Evolutionary conservation across 2,888 invertebrate genomes (phyloP), one percentile per base, ranked within the genome.

Genomic region (Drosophila planitibia): DNA sequence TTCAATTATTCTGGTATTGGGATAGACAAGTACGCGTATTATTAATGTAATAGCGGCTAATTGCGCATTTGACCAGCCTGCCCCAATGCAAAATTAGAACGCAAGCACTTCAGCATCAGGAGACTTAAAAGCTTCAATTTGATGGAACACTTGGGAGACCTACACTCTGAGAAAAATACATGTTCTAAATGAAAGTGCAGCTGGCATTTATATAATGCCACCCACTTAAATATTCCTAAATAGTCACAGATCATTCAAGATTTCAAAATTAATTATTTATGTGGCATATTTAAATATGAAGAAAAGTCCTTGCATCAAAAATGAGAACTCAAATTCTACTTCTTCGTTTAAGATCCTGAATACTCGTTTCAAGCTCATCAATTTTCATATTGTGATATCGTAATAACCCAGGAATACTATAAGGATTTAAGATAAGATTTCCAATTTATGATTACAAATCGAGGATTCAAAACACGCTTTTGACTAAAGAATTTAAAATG

Each of bases 1-100:
- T 78, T 79, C 79, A 79, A 79, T 81, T 82, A 78, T 75, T 70
- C 39, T 60, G 59, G 57, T 44, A 76, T 74, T 64, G 72, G 47
- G 67, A 44, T 57, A 68, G 74, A 70, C 89, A 82, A 89, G 85
- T 89, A 85, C 87, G 76, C 74, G 83, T 85, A 89, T 87, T 86
- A 89, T 86, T 86, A 89, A 74, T 86, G 86, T 86, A 86, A 86
- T 86, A 87, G 86, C 74, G 88, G 88, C 90, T 89, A 89, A 86
- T 86, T 88, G 90, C 83, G 88, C 79, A 86, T 86, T 86, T 82
- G 82, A 30, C 51, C 59, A 73, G 70, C 67, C 74, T 63, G 71
- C 52, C 76, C 64, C 76, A 82, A 79, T 73, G 83, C 76, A 22
- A 86, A 86, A 85, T 89, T 85, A 89, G 85, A 85, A 67, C 81